These are phyloP conservation scores for Stramonita haemastoma DNA, from an alignment of 2,888 invertebrate genomes.

Conservation along the genomic window DNA sequence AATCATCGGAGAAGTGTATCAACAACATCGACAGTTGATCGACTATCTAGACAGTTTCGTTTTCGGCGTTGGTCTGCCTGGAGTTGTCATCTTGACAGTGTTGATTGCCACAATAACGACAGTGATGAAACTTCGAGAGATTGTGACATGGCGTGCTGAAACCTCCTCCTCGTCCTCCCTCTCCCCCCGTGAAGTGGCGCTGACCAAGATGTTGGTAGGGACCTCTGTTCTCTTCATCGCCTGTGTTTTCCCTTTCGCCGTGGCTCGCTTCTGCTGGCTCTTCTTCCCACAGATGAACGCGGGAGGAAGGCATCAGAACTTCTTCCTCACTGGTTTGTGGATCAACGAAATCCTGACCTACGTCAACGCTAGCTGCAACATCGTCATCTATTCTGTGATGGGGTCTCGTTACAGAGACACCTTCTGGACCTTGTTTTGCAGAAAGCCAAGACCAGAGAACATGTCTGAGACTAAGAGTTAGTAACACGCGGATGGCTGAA, in stretches of 20 bases:
- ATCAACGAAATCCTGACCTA: not conserved
- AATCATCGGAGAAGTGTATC: not conserved
- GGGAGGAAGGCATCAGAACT: not conserved
- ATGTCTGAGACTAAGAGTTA: too few species aligned
- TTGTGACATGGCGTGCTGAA: not conserved
- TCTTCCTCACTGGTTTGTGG: not conserved
- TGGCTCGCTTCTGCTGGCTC: not conserved
- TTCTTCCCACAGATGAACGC: not conserved
- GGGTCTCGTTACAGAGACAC: not conserved
- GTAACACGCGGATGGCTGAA: too few species aligned
- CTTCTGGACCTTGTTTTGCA: not conserved
- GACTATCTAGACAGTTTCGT: not conserved
- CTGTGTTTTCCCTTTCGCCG: not conserved
- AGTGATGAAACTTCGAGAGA: not conserved
- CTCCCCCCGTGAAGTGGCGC: not conserved
- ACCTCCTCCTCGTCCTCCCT: not conserved
- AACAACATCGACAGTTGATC: not conserved
- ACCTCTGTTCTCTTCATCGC: not conserved
- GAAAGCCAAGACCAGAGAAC: not conserved
- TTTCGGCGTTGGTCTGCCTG: not conserved
- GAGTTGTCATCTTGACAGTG: not conserved
- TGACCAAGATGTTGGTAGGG: conserved; percentile 7
- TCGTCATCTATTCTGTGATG: not conserved
- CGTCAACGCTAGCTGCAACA: not conserved
- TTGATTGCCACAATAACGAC: not conserved